Evolutionary conservation across 1,140 invertebrate species (phyloP).

Genomic region (Trinorchestia longiramus): DNA sequence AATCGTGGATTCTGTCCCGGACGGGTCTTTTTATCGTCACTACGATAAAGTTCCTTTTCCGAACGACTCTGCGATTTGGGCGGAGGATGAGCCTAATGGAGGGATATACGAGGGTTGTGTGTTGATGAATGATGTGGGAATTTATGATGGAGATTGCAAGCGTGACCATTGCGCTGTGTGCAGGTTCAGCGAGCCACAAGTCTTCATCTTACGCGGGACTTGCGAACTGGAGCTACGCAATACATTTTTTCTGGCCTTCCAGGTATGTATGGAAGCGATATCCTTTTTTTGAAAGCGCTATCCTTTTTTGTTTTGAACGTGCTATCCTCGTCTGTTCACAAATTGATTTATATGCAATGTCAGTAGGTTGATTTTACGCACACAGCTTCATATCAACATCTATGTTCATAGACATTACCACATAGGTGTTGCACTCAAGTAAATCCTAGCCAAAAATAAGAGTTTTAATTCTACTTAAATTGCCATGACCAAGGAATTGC

Average conservation of each 20-base stretch:
- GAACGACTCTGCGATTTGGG: slow-evolving; percentile 52
- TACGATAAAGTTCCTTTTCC: slow-evolving; percentile 54
- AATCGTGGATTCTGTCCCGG: slow-evolving; percentile 55
- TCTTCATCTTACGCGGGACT: slow-evolving; percentile 58
- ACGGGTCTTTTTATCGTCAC: slow-evolving; percentile 56
- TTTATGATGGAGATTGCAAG: slow-evolving; percentile 61
- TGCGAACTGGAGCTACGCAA: slow-evolving; percentile 62
- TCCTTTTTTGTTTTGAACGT: too few relatives aligned
- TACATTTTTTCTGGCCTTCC: slow-evolving; percentile 60
- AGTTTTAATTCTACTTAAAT: too few relatives aligned
- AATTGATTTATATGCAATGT: too few relatives aligned
- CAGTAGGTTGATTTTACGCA: too few relatives aligned
- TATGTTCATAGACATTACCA: too few relatives aligned
- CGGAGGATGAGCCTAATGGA: slow-evolving; percentile 62
- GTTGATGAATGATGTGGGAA: slow-evolving; percentile 30
- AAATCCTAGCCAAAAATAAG: too few relatives aligned
- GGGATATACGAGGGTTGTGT: slow-evolving; percentile 60
- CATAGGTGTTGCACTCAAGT: too few relatives aligned
- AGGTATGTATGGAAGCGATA: not conserved
- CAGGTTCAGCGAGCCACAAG: slow-evolving; percentile 55
- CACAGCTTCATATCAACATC: too few relatives aligned
- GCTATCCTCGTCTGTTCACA: too few relatives aligned
- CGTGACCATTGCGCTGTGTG: slow-evolving; percentile 57
- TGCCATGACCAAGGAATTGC: too few relatives aligned
- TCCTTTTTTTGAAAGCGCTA: not conserved